A percentile compares a stretch with the other conserved stretches of the same genome.
phyloP scores from a whole-genome alignment of 2,797 vertebrate species.

The Aeoliscus strigatus region DNA sequence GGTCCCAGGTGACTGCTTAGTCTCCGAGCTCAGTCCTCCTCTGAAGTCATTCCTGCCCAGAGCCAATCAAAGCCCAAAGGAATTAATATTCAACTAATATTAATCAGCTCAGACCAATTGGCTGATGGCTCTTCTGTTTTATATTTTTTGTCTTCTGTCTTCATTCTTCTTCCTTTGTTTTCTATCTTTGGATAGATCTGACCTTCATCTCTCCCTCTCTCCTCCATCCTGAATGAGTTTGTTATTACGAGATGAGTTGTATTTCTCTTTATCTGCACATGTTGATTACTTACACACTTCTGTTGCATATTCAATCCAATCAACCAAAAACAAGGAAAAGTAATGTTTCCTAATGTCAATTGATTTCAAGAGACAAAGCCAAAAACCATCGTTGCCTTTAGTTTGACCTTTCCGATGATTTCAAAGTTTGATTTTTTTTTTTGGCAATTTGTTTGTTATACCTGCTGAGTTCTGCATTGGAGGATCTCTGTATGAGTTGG shows the following conservation, averaged over 20 bases:
- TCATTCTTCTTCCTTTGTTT: slow-evolving; percentile 73
- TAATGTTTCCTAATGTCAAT: slow-evolving; percentile 51
- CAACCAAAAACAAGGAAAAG: slow-evolving; percentile 69
- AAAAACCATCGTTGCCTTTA: slow-evolving; percentile 74
- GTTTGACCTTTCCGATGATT: slow-evolving; percentile 77
- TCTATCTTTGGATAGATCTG: slow-evolving; percentile 78
- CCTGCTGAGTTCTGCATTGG: slow-evolving; percentile 74
- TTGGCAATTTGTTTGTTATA: slow-evolving; percentile 76
- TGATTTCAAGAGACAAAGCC: slow-evolving; percentile 46
- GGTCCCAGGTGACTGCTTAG: slow-evolving; percentile 61
- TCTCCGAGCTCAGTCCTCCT: slow-evolving; percentile 53
- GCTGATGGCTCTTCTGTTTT: slow-evolving; percentile 69
- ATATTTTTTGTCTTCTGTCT: slow-evolving; percentile 69
- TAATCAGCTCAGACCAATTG: slow-evolving; percentile 72
- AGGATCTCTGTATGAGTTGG: slow-evolving; percentile 70
- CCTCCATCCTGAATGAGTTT: slow-evolving; percentile 82
- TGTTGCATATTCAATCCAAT: slow-evolving; percentile 78
- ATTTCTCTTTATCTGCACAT: slow-evolving; percentile 81
- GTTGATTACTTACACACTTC: slow-evolving; percentile 78
- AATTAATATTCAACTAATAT: slow-evolving; percentile 75
- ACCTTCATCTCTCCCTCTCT: slow-evolving; percentile 69
- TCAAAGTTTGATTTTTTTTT: slow-evolving; percentile 78
- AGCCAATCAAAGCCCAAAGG: slow-evolving; percentile 72
- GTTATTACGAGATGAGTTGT: slow-evolving; percentile 82
- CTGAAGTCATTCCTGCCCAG: slow-evolving; percentile 71